phyloP scores from a whole-genome alignment of 2,888 invertebrate genomes.

The Tetropium fuscum region DNA sequence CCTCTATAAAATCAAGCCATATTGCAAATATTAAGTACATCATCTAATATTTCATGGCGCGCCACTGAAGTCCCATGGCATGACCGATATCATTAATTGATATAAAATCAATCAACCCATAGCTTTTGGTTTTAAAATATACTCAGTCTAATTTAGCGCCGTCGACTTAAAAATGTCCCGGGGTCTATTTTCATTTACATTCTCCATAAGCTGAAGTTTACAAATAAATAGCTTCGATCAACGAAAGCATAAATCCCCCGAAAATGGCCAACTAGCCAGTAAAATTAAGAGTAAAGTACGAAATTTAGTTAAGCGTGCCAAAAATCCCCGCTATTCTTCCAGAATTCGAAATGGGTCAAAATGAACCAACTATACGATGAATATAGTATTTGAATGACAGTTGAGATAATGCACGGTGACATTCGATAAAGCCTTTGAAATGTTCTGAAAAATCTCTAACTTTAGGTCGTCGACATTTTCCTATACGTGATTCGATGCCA shows the following conservation, averaged over 20 bases:
- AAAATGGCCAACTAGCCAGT: constrained; percentile 18
- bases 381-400: constrained; percentile 30
- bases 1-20: no score
- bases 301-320: constrained; percentile 30
- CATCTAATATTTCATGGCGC: no score
- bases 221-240: constrained; percentile 35
- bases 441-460: constrained; percentile 33
- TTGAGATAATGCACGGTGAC: constrained; percentile 28
- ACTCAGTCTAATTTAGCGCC: no score
- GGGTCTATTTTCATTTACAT: constrained; percentile 14
- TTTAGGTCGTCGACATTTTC: constrained; percentile 39
- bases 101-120: no score
- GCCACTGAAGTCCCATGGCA: no score
- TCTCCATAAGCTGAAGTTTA: constrained; percentile 24
- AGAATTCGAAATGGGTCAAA: constrained; percentile 19
- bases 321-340: constrained; percentile 18
- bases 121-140: no score
- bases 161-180: no score
- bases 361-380: constrained; percentile 16
- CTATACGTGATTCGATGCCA: constrained; percentile 41
- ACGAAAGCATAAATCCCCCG: constrained; percentile 29
- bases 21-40: no score
- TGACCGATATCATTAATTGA: no score
- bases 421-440: constrained; percentile 37
- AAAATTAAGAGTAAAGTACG: constrained; percentile 29